Base-by-base conservation (phyloP, 2,113 vertebrate species). In the Synodontis membranacea region DNA sequence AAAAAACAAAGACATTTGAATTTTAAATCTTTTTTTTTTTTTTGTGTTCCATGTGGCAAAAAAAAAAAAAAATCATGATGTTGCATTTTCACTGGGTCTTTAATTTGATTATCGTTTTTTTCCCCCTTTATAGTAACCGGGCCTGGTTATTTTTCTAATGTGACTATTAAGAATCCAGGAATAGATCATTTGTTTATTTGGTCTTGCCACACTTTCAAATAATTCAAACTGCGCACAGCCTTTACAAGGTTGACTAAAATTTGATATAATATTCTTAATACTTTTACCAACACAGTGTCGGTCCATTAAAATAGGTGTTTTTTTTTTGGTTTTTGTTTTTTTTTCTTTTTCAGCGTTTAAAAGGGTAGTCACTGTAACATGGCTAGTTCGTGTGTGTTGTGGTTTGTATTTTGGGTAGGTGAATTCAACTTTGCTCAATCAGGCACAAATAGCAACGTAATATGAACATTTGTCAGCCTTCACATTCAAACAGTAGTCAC, bases 1-100 rank as follows among this genome's bases (percentile, higher is more conserved):
- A 88, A 91, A 85, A 91, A 92, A 88, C 85, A 37, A 86, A 84
- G 74, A 87, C 50, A 60, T 83, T 84, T 74, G 72, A 87, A 84
- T 87, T 89, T 88, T 89, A 76, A 80, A 68, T 76, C 31, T 15
- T 82, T 82, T 72, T 68, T 85, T 52, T 72, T 72, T 82, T 83
- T 60, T 78, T 76, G 50, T 48, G 83, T 84, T 82, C 2, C 42
- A 66, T 15, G 21, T 83, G 64, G 39, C 48, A 23, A 79, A 44
- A n/a, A 80, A 72, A 56, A 17, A 25, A 6, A 39, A 68, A n/a
- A 12, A 25, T 25, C 10, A 12, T 10, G n/a, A 62, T 75, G n/a
- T n/a, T n/a, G 6, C 34, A 28, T 28, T 50, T 60, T 19, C 34
- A 60, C 31, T 74, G 34, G 15, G 7, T 54, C 21, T 3, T 50